Evolutionary conservation across 1,140 invertebrate species (phyloP), one percentile per base, ranked within the genome.

Genomic region (Drosophila sproati): DNA sequence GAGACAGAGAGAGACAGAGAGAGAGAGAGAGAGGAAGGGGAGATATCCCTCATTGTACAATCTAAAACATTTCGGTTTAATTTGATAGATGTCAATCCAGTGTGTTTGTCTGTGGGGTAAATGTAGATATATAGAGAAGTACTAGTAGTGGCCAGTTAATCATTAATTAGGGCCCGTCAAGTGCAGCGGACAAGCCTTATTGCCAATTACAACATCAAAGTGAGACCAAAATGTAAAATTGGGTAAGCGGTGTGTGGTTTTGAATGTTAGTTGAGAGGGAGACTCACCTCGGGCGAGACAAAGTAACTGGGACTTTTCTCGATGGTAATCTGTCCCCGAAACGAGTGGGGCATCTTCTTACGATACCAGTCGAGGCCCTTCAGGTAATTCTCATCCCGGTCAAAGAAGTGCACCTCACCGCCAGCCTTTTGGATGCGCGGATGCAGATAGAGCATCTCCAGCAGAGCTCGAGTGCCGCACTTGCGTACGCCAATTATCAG

Each of bases 241-340:
- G 5, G 7, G 29, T 28, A 12, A 34, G 0, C 1, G 12, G 5
- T 2, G 35, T 8, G 7, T 28, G 10, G 32, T 20, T 20, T 20
- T 20, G 1, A 20, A 20, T 20, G 20, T 20, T 20, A 0, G 3
- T 10, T 3, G 5, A 4, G 12, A 7, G 10, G 20, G 2, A 8
- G 29, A 80, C 91, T 94, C 93, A 98, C 98, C 94, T 98, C 97
- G 12, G 97, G 97, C 10, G 98, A 99, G 57, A 99, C 97, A 93
- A 99, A 99, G 93, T 99, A 99, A 82, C 97, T 98, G 1, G 98
- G 98, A 73, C 97, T 98, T 93, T 99, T 99, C 93, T 99, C 98
- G 81, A 99, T 98, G 10, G 98, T 99, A 72, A 99, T 96, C 93
- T 99, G 98, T 29, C 96, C 96, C 63, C 95, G 95, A 91, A 96